Base-by-base conservation (phyloP, 2,888 invertebrate species). In the Operophtera brumata region DNA sequence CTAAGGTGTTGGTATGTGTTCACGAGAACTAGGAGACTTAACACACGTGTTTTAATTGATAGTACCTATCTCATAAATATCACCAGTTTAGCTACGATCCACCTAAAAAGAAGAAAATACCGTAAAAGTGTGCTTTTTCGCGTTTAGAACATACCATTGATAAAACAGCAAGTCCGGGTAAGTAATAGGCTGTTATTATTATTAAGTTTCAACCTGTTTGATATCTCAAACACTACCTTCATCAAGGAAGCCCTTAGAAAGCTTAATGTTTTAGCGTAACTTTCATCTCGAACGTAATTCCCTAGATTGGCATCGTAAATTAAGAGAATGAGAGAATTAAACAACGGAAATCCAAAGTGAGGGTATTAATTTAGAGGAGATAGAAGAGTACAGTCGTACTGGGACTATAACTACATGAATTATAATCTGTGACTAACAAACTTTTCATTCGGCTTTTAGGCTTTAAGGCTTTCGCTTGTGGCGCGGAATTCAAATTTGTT, bases 241-340 rank as follows among this genome's bases (percentile, higher is more conserved):
- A 10, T 42, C 41, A 42, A 40, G 40, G 37, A 44, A 37, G 43
- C 14, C 34, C 32, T 13, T 37, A 8, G 13, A 47, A 48, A 54
- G 30, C 20, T 12, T 25, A 47, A 46, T 42, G 46, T 46, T 46
- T 28, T 26, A 52, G 26, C 37, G 34, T 40, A 65, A 61, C 59
- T 62, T 60, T 62, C 61, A 67, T 75, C 66, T 71, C 61, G 47
- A 50, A 68, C 62, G 67, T 69, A 70, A 74, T 74, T 70, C 59
- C 52, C 64, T 69, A 77, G 68, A 82, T 76, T 78, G 73, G 67
- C 64, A 64, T 58, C 71, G 70, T 80, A 78, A 76, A 82, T 79
- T 77, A 69, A 61, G 68, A 67, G 69, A 72, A 75, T 62, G 71
- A 70, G 72, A 59, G 69, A 77, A 76, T 77, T 78, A 75, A 69